Evolutionary conservation across 2,797 vertebrate species (phyloP).

Genomic region (Tragelaphus eurycerus): DNA sequence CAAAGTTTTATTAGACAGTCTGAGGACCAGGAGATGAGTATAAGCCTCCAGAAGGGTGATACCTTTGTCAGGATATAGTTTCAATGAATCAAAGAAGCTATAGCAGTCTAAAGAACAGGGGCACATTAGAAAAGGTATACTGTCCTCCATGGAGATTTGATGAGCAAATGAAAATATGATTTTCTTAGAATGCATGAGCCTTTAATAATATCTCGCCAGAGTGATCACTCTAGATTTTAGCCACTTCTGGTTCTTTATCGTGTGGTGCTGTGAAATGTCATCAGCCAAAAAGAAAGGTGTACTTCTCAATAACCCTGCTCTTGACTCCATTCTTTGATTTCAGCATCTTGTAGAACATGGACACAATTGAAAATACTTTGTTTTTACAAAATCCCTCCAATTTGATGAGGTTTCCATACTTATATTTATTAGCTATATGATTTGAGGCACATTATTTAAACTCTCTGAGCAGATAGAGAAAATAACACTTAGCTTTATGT

Average conservation of each 20-base stretch:
- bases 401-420: background rate
- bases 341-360: background rate
- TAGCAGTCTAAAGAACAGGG: background rate
- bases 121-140: background rate
- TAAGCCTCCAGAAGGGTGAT: background rate
- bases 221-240: background rate
- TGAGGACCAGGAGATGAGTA: background rate
- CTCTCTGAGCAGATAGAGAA: background rate
- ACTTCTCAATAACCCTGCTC: background rate
- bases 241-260: background rate
- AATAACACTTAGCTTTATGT: background rate
- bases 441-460: background rate
- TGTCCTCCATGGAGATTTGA: background rate
- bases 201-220: background rate
- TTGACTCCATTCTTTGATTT: background rate
- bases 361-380: background rate
- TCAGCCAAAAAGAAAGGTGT: background rate
- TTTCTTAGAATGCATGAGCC: background rate
- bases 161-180: background rate
- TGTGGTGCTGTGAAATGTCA: background rate
- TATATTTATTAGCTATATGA: background rate
- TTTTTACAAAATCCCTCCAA: background rate
- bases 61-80: background rate
- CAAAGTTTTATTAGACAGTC: background rate
- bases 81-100: background rate